Percentiles rank a stretch among this genome's conserved stretches.
Evolutionary conservation across 2,888 invertebrate species (phyloP).

Genomic region (Gnatocerus cornutus): DNA sequence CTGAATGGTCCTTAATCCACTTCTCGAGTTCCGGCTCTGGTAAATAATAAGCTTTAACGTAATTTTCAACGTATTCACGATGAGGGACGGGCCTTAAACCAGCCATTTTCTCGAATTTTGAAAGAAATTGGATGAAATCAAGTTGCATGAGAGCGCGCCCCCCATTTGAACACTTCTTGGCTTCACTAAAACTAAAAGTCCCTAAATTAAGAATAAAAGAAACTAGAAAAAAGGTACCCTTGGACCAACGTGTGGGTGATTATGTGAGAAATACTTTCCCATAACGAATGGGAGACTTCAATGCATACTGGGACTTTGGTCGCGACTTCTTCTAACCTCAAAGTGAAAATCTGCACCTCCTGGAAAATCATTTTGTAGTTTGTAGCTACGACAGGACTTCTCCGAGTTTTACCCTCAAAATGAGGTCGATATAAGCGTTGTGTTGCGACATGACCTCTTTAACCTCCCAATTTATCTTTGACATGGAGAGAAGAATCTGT

Average conservation of each 20-base stretch:
- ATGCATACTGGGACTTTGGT: constrained; percentile 81
- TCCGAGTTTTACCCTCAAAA: constrained; percentile 74
- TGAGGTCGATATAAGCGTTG: constrained; percentile 88
- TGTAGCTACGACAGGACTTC: background rate
- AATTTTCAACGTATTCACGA: constrained; percentile 92
- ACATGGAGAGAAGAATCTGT: constrained; percentile 87
- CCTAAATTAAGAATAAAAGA: too few species aligned
- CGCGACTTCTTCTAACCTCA: constrained; percentile 83
- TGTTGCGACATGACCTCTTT: constrained; percentile 97
- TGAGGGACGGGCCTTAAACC: constrained; percentile 89
- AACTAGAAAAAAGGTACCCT: constrained; percentile 81
- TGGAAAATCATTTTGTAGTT: constrained; percentile 60
- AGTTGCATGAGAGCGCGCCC: constrained; percentile 98
- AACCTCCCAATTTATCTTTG: constrained; percentile 95
- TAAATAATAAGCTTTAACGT: constrained; percentile 97
- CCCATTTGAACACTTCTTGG: constrained; percentile 95
- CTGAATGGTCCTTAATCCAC: constrained; percentile 89
- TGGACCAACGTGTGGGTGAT: constrained; percentile 93
- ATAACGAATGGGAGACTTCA: constrained; percentile 82
- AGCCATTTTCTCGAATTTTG: constrained; percentile 91
- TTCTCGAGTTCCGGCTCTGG: constrained; percentile 90
- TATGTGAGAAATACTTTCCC: constrained; percentile 91
- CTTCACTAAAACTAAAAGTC: constrained; percentile 82
- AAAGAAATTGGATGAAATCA: constrained; percentile 95
- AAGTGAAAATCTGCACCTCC: constrained; percentile 85